A percentile compares a stretch with the other conserved stretches of the same genome.
Conservation (phyloP, 2,113 vertebrate genomes). For the Cervus canadensis region DNA sequence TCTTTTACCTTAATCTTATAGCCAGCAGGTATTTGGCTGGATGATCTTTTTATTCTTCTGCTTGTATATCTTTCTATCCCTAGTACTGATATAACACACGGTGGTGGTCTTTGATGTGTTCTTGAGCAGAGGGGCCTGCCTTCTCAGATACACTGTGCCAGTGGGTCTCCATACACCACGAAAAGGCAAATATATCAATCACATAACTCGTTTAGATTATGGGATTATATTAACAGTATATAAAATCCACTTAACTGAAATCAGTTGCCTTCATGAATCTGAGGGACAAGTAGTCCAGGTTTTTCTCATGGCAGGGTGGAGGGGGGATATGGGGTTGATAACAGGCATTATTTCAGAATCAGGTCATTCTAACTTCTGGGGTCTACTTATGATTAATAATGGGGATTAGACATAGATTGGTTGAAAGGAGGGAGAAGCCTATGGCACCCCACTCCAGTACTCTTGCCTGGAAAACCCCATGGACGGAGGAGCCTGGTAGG, state of each 20-base stretch:
- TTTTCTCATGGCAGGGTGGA: accelerated
- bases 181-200: not conserved
- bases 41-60: not conserved
- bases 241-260: not conserved
- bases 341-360: not conserved
- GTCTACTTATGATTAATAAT: not conserved
- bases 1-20: not conserved
- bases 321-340: not conserved
- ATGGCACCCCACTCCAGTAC: too few relatives aligned
- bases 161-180: not conserved
- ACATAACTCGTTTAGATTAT: not conserved
- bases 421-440: not conserved
- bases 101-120: not conserved
- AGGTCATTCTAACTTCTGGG: not conserved
- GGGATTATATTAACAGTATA: not conserved
- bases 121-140: not conserved
- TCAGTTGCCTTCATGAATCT: not conserved
- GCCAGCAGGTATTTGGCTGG: not conserved
- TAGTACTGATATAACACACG: not conserved
- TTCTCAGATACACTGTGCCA: not conserved
- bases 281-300: not conserved
- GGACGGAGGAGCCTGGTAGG: too few relatives aligned
- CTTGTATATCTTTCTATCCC: not conserved
- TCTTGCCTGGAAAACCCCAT: too few relatives aligned
- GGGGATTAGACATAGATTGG: not conserved